Evolutionary conservation across 2,113 vertebrate genomes (phyloP).

Genomic region (human): GRCh38 chr2:104242501-104243000

Average conservation of each 20-base stretch:
- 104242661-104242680: not conserved
- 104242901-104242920: not conserved
- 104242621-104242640: not conserved
- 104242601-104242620: not conserved
- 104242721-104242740: not conserved
- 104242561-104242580: not conserved
- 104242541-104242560: not conserved
- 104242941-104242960: not conserved
- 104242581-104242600: not conserved
- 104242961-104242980: not conserved
- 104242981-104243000: no score
- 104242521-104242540: not conserved
- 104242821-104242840: not conserved
- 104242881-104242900: not conserved
- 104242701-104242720: not conserved
- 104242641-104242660: not conserved
- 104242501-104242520: not conserved
- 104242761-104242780: not conserved
- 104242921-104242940: not conserved
- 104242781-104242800: not conserved
- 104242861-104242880: not conserved
- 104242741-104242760: not conserved
- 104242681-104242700: not conserved
- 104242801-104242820: not conserved
- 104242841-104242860: not conserved